Conservation (phyloP, 2,797 vertebrate genomes). For the Yasuhikotakia modesta region DNA sequence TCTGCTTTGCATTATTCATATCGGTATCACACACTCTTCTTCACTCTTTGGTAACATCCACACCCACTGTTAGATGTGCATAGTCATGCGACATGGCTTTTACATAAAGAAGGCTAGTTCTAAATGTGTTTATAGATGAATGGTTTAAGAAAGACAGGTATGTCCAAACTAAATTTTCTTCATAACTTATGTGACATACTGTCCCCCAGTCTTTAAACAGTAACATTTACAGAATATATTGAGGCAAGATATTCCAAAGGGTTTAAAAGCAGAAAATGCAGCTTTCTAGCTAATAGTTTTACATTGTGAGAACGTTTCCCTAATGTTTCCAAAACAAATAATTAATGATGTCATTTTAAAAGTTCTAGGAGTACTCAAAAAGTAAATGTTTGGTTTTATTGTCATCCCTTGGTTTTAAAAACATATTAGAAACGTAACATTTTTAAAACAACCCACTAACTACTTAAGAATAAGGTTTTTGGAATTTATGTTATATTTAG, state of each 20-base stretch:
- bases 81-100: background rate
- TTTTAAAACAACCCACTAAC: no score
- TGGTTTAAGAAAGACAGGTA: background rate
- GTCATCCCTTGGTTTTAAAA: no score
- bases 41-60: background rate
- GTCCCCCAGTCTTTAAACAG: background rate
- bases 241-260: background rate
- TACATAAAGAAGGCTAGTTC: background rate
- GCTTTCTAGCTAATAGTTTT: no score
- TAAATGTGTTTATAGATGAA: background rate
- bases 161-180: slow-evolving; percentile 1
- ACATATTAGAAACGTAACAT: no score
- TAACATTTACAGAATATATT: background rate
- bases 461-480: no score
- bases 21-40: slow-evolving; percentile 10
- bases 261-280: background rate
- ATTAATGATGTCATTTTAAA: no score
- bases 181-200: background rate
- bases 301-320: no score
- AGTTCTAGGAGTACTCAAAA: no score
- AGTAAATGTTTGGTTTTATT: no score
- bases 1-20: slow-evolving; percentile 47
- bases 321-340: no score
- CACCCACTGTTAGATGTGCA: background rate
- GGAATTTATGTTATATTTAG: no score